Conservation (phyloP, 2,113 vertebrate species). For the Nothocercus nigrocapillus region DNA sequence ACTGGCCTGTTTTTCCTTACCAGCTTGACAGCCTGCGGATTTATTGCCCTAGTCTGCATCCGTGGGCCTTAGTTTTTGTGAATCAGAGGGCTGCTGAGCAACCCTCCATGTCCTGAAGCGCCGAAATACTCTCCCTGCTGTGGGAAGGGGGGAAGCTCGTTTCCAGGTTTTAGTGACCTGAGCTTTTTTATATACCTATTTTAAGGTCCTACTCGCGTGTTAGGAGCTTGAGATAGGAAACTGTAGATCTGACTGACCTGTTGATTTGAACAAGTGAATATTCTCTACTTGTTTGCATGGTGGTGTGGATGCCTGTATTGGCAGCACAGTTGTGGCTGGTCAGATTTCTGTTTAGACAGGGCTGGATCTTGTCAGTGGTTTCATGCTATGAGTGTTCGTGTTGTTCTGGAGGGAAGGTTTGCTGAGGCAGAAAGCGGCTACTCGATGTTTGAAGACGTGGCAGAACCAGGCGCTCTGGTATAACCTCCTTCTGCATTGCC, state of each 20-base stretch:
- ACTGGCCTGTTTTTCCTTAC: not conserved
- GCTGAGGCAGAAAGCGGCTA: too few relatives aligned
- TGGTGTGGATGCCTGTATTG: too few relatives aligned
- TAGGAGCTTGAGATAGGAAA: not conserved
- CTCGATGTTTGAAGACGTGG: not conserved
- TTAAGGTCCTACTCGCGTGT: not conserved
- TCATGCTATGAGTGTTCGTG: too few relatives aligned
- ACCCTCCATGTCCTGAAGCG: not conserved
- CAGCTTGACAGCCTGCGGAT: not conserved
- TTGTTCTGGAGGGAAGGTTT: too few relatives aligned
- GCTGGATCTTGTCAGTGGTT: too few relatives aligned
- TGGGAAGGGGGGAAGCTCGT: not conserved
- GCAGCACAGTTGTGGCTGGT: too few relatives aligned
- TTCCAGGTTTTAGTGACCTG: not conserved
- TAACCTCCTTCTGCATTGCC: not conserved
- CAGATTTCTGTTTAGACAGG: too few relatives aligned
- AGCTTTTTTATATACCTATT: not conserved
- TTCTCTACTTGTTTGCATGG: not conserved
- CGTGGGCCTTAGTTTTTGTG: not conserved
- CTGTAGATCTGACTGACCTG: not conserved
- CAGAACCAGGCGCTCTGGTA: not conserved
- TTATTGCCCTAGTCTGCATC: conserved; percentile 14
- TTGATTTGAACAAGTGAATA: not conserved
- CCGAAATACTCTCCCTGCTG: not conserved
- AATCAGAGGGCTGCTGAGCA: not conserved